These are phyloP conservation scores for Leucania comma DNA, from an alignment of 2,888 invertebrate genomes.

Conservation along the genomic window DNA sequence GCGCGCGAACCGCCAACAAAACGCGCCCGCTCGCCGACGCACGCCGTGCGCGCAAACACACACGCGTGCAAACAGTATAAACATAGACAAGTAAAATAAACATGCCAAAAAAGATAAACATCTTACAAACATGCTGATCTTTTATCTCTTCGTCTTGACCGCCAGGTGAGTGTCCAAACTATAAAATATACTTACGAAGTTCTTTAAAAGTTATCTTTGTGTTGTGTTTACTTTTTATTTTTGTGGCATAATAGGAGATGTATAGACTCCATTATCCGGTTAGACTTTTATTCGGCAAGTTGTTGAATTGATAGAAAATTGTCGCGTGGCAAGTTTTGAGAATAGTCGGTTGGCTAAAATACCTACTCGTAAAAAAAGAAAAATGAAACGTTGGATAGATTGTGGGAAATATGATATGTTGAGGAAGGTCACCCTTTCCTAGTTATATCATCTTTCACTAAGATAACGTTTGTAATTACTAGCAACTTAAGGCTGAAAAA, in stretches of 20 bases:
- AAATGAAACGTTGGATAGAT: neutral
- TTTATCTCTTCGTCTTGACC: slow-evolving; percentile 22
- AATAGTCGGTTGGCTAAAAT: neutral
- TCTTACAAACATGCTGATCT: slow-evolving; percentile 41
- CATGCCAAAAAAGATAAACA: slow-evolving; percentile 28
- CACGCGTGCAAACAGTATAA: slow-evolving; percentile 64
- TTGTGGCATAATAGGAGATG: neutral
- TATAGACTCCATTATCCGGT: neutral
- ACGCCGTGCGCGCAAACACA: slow-evolving; percentile 73
- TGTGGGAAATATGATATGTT: neutral
- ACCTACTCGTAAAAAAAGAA: neutral
- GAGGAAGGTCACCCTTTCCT: too few relatives aligned
- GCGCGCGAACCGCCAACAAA: slow-evolving; percentile 70
- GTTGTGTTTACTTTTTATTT: slow-evolving; percentile 37
- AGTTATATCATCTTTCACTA: too few relatives aligned
- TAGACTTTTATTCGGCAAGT: neutral
- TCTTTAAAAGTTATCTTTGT: slow-evolving; percentile 10
- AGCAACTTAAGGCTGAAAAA: neutral
- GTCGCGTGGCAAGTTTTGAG: neutral
- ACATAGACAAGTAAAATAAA: slow-evolving; percentile 52
- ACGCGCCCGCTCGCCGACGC: slow-evolving; percentile 72
- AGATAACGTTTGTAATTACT: neutral
- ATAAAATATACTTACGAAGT: slow-evolving; percentile 37
- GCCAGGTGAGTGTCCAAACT: slow-evolving; percentile 52
- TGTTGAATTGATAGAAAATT: neutral